Evolutionary conservation across 2,888 invertebrate species (phyloP).

Genomic region (Trichopoda pennipes): DNA sequence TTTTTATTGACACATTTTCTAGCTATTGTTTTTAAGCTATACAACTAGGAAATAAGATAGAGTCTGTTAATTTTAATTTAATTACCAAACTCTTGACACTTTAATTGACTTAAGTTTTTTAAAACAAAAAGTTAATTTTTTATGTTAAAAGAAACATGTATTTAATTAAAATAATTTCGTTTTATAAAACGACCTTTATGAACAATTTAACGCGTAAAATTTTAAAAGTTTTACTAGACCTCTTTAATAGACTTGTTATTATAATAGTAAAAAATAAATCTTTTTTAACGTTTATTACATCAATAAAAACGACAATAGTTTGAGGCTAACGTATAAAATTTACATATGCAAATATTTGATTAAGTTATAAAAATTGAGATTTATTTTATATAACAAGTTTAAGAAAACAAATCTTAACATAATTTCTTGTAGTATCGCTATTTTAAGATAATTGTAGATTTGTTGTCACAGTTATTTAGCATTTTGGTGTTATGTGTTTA

Average conservation of each 20-base stretch:
- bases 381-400: no score
- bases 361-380: no score
- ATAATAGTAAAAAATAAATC: background rate
- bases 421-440: no score
- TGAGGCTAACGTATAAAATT: conserved; percentile 7
- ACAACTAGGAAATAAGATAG: no score
- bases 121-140: background rate
- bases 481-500: no score
- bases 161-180: no score
- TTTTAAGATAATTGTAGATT: no score
- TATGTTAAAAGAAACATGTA: background rate
- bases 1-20: background rate
- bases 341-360: conserved; percentile 18
- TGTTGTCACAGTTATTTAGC: no score
- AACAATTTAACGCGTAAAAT: background rate
- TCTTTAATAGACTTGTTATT: background rate
- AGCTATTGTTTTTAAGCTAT: conserved; percentile 7
- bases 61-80: background rate
- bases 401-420: no score
- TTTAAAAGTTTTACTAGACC: background rate
- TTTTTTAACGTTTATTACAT: conserved; percentile 1
- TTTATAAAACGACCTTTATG: background rate
- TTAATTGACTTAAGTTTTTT: background rate
- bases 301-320: conserved; percentile 7
- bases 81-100: background rate